Conservation (phyloP, 2,888 invertebrate genomes). For the Drosophila algonquin region DNA sequence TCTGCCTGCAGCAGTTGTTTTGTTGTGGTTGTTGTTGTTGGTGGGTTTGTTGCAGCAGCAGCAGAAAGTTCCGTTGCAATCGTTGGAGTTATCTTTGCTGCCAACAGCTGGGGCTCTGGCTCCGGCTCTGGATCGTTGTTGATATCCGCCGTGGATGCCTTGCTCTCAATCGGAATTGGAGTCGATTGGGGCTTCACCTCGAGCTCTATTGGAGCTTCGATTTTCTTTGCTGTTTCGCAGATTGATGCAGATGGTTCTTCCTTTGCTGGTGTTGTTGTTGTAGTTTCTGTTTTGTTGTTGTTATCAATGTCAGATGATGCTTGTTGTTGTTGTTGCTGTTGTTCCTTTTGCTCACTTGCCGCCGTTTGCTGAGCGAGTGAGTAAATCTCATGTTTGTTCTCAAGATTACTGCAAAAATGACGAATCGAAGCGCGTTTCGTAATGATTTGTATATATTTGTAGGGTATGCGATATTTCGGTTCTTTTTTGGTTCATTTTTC, state of each 20-base stretch:
- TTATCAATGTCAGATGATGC: conserved; percentile 52
- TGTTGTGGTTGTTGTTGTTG: conserved; percentile 19
- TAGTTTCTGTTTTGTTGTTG: conserved; percentile 45
- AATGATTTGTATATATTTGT: conserved; percentile 14
- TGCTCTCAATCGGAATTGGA: conserved; percentile 30
- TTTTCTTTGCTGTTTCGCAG: conserved; percentile 22
- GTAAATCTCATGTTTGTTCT: conserved; percentile 84
- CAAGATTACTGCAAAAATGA: conserved; percentile 84
- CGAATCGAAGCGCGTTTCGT: conserved; percentile 69
- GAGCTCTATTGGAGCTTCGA: conserved; percentile 45
- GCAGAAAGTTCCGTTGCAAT: neutral
- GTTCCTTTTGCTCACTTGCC: conserved; percentile 79
- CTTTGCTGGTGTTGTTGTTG: conserved; percentile 29
- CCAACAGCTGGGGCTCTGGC: neutral
- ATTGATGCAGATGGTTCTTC: conserved; percentile 2
- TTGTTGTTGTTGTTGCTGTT: conserved; percentile 54
- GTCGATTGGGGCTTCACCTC: conserved; percentile 39
- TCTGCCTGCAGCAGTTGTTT: conserved; percentile 46
- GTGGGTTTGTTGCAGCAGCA: conserved; percentile 5
- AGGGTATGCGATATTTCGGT: conserved; percentile 20
- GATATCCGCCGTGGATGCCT: conserved; percentile 12
- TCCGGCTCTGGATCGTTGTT: conserved; percentile 4
- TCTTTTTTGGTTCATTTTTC: conserved; percentile 18
- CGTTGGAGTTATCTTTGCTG: neutral
- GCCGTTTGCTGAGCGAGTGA: conserved; percentile 84